A percentile compares a stretch with the other conserved stretches of the same genome.
Evolutionary conservation across 2,888 invertebrate genomes (phyloP).

Genomic region (Caenorhabditis angaria): DNA sequence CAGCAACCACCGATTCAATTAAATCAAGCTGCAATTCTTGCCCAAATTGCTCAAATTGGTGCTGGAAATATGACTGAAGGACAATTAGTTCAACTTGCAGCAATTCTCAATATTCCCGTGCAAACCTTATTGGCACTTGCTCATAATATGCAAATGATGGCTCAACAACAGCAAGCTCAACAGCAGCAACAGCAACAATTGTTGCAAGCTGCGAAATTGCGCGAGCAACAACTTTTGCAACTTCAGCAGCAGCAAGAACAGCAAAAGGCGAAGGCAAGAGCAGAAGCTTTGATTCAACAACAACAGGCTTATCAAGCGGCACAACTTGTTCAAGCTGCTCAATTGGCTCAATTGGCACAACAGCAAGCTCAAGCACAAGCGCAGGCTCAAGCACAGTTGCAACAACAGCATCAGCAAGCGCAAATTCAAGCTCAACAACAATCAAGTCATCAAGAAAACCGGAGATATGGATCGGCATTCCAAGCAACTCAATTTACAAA

Average conservation of each 20-base stretch:
- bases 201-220: conserved; percentile 3
- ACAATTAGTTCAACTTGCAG: neutral
- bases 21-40: neutral
- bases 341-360: neutral
- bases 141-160: neutral
- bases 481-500: conserved; percentile 16
- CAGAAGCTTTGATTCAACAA: neutral
- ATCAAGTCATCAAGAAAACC: neutral
- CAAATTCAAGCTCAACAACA: conserved; percentile 17
- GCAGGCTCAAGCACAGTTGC: neutral
- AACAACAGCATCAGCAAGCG: conserved; percentile 5
- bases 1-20: conserved; percentile 2
- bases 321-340: conserved; percentile 14
- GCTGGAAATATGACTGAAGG: neutral
- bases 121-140: neutral
- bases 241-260: neutral
- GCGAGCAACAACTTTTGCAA: neutral
- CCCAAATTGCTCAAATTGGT: too few relatives aligned
- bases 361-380: conserved; percentile 3
- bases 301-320: conserved; percentile 11
- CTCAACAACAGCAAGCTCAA: conserved; percentile 7
- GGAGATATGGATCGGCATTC: conserved; percentile 7
- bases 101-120: neutral
- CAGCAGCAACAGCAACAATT: conserved; percentile 8
- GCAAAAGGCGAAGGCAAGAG: neutral